Percentiles rank a stretch among this genome's conserved stretches.
Conservation (phyloP, 2,113 vertebrate species). For the Sceloporus undulatus region DNA sequence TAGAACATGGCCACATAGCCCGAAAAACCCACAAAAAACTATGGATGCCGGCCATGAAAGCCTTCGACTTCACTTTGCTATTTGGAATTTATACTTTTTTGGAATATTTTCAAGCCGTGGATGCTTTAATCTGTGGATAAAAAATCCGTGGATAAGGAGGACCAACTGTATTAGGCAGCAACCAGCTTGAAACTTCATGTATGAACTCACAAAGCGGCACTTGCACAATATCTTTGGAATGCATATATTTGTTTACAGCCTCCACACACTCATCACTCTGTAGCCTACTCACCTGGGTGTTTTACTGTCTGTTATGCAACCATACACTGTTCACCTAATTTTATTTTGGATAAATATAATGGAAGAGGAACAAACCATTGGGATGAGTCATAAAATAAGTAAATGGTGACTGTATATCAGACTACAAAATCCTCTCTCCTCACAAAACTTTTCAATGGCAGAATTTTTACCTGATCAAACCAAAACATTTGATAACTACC, state of each 20-base stretch:
- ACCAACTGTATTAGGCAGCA: background rate
- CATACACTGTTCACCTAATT: background rate
- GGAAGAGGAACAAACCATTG: background rate
- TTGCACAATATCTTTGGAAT: background rate
- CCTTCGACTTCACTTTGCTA: too few species aligned
- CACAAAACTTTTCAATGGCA: background rate
- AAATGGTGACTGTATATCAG: background rate
- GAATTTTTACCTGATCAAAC: background rate
- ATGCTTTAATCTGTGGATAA: too few species aligned
- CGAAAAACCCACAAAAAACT: too few species aligned
- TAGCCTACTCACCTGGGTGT: background rate
- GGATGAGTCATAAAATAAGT: background rate
- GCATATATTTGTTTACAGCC: background rate
- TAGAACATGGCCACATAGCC: too few species aligned
- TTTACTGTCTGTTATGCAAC: slow-evolving; percentile 9
- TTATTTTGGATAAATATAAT: background rate
- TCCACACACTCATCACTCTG: background rate
- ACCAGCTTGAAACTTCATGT: background rate
- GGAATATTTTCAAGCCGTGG: too few species aligned
- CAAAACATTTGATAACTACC: background rate
- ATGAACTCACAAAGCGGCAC: background rate
- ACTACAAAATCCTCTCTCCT: background rate
- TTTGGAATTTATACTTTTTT: too few species aligned
- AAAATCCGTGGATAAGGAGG: too few species aligned
- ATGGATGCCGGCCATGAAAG: too few species aligned